A percentile compares a stretch with the other conserved stretches of the same genome.
These are phyloP conservation scores for Alligator sinensis DNA, from an alignment of 2,113 vertebrate genomes.

Conservation along the genomic window DNA sequence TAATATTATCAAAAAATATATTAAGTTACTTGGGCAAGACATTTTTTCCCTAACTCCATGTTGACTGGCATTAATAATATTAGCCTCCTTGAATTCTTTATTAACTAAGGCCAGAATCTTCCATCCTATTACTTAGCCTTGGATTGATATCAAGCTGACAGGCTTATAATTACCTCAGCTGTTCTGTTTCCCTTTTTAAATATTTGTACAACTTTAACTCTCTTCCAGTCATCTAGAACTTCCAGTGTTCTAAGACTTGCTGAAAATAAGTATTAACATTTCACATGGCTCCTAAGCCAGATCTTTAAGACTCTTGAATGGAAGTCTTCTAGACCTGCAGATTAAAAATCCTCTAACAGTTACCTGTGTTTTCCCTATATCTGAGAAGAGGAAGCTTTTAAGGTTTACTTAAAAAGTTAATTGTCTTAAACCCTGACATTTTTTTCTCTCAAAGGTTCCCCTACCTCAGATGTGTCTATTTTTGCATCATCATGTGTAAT, in stretches of 20 bases:
- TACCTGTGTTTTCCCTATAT: too few species aligned
- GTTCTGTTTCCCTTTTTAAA: constrained; percentile 67
- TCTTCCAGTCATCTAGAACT: constrained; percentile 42
- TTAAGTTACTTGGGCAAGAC: constrained; percentile 66
- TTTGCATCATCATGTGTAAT: neutral
- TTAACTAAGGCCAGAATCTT: constrained; percentile 73
- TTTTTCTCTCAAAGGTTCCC: neutral
- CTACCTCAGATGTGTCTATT: neutral
- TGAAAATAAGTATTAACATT: neutral
- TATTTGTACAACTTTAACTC: constrained; percentile 67
- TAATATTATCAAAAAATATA: constrained; percentile 72
- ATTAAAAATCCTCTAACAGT: neutral
- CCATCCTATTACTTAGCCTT: constrained; percentile 58
- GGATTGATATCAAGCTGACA: constrained; percentile 68
- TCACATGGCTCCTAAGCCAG: neutral
- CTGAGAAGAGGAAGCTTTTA: neutral
- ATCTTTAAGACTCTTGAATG: neutral
- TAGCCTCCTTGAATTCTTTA: constrained; percentile 70
- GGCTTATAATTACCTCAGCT: constrained; percentile 66
- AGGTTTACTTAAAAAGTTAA: neutral
- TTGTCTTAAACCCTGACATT: neutral
- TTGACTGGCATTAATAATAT: constrained; percentile 74
- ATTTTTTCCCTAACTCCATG: constrained; percentile 58
- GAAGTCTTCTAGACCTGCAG: neutral
- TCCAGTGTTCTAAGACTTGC: constrained; percentile 23